Evolutionary conservation across 1,140 invertebrate genomes (phyloP), one percentile per base, ranked within the genome.

Genomic region (Nephila pilipes): DNA sequence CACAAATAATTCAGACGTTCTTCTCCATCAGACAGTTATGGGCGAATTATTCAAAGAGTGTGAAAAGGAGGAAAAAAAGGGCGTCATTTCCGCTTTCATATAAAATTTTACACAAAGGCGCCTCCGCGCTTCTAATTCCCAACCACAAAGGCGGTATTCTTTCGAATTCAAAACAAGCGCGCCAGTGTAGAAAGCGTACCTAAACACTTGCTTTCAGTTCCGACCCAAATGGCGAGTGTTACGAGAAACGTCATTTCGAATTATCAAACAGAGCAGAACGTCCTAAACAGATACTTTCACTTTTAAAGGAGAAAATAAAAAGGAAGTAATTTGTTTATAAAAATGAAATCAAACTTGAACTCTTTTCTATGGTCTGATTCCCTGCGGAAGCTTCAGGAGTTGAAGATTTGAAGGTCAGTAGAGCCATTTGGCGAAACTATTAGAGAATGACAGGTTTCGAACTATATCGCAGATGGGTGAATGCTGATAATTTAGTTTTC

Each of bases 301-400:
- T 60, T 87, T 65, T 54, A 32, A 38, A 87, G 63, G 18, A 75
- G 54, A 65, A 79, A 38, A 79, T 25, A 25, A 38, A 79, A 79
- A n/a, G 38, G 75, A n/a, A 79, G 25, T 60, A 75, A 36, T 75
- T 75, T 75, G 69, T 75, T 75, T 75, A 60, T 57, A 79, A 79
- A 89, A 90, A 81, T 46, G 75, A 90, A 81, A 90, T 81, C 88
- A 90, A 90, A 90, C 88, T 90, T 90, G 88, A 90, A 90, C 88
- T 90, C 88, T 32, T 90, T 90, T 90, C 75, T 29, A 60, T 81
- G 88, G 88, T 90, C 88, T 90, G 88, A 90, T 81, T 90, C 65
- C 25, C 55, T 75, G 32, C 88, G 65, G 88, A 81, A 81, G 88
- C 88, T 81, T 90, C 88, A 58, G 54, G 36, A 20, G 38, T 36